Percentiles rank a stretch among this genome's conserved stretches.
Conservation (phyloP, 2,888 invertebrate genomes). For the Sesia apiformis region DNA sequence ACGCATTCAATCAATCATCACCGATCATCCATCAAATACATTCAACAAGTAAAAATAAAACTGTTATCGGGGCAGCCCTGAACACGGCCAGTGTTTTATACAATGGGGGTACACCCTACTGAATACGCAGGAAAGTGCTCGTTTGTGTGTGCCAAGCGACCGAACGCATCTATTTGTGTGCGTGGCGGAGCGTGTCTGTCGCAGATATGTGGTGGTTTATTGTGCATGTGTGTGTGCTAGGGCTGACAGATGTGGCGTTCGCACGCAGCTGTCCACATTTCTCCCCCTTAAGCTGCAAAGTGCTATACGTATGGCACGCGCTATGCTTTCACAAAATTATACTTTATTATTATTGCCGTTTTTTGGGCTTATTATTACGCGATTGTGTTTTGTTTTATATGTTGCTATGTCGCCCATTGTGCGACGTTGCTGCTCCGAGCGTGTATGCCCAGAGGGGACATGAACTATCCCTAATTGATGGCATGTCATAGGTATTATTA, state of each 20-base stretch:
- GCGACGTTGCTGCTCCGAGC: neutral
- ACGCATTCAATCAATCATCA: constrained; percentile 60
- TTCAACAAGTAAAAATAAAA: constrained; percentile 74
- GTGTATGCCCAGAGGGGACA: neutral
- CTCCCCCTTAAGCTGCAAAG: constrained; percentile 38
- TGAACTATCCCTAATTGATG: neutral
- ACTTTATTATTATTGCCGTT: constrained; percentile 56
- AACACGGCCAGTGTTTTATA: constrained; percentile 19
- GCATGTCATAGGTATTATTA: neutral
- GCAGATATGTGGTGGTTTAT: neutral
- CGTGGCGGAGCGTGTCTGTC: constrained; percentile 19
- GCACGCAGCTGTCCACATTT: constrained; percentile 58
- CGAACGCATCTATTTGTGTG: constrained; percentile 8
- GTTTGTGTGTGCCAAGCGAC: constrained; percentile 15
- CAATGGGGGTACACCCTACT: constrained; percentile 52
- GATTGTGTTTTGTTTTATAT: constrained; percentile 46
- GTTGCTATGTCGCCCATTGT: constrained; percentile 33
- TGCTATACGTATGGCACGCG: constrained; percentile 62
- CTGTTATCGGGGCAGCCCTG: constrained; percentile 53
- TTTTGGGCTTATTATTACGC: constrained; percentile 45
- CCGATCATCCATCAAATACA: constrained; percentile 62
- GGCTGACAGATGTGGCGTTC: constrained; percentile 59
- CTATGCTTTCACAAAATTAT: constrained; percentile 65
- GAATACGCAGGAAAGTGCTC: constrained; percentile 33
- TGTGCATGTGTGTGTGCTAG: constrained; percentile 19